Conservation (phyloP, 2,113 vertebrate species). For the Bubalus kerabau region DNA sequence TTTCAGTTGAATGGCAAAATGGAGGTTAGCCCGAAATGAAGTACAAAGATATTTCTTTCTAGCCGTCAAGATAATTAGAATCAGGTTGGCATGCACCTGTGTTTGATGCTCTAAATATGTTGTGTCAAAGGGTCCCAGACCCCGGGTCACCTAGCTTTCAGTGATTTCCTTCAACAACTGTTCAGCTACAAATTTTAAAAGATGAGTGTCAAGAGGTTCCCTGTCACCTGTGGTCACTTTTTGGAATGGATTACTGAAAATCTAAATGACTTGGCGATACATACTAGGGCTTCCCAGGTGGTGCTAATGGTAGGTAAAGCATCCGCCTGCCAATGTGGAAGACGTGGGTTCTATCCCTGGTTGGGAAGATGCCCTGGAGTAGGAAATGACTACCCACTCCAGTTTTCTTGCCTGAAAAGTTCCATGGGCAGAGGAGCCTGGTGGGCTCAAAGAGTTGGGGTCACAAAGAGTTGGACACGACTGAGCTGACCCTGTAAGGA, state of each 20-base stretch:
- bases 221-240: background rate
- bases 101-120: background rate
- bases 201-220: background rate
- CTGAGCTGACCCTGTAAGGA: background rate
- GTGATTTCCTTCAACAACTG: background rate
- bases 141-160: background rate
- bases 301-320: background rate
- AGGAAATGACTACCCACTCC: background rate
- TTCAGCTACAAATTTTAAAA: slow-evolving; percentile 16
- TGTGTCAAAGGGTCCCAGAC: background rate
- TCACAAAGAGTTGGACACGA: background rate
- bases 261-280: background rate
- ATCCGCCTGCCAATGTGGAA: background rate
- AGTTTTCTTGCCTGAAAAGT: background rate
- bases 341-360: background rate
- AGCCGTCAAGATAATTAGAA: slow-evolving; percentile 44
- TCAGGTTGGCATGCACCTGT: slow-evolving; percentile 19
- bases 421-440: background rate
- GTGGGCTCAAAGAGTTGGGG: background rate
- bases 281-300: background rate
- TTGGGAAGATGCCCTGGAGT: background rate
- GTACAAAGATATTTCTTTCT: background rate
- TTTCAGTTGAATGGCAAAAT: slow-evolving; percentile 61
- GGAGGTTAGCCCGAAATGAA: slow-evolving; percentile 50
- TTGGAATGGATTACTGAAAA: background rate